A percentile compares a stretch with the other conserved stretches of the same genome.
Evolutionary conservation across 2,113 vertebrate genomes (phyloP).

Genomic region (Oreamnos americanus): DNA sequence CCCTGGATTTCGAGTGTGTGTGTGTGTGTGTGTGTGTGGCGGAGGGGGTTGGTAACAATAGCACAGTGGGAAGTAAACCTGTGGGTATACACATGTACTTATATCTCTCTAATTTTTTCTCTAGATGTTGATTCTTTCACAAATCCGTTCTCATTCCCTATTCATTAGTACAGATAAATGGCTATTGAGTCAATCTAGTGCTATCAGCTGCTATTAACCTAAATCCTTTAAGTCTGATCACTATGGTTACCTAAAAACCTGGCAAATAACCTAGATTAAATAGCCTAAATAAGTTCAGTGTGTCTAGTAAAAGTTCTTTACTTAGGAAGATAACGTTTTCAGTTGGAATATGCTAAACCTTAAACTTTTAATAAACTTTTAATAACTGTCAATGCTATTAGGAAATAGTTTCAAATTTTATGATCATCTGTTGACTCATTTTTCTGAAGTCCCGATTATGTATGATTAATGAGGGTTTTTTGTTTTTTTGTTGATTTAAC

Average conservation of each 20-base stretch:
- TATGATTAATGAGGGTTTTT: slow-evolving; percentile 40
- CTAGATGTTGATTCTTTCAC: not conserved
- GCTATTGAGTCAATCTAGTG: not conserved
- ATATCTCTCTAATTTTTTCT: not conserved
- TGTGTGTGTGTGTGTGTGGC: not conserved
- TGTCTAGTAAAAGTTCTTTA: not conserved
- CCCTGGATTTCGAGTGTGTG: not conserved
- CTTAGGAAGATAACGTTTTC: not conserved
- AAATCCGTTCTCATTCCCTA: not conserved
- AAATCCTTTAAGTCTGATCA: slow-evolving; percentile 6
- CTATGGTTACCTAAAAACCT: slow-evolving; percentile 24
- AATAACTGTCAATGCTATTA: not conserved
- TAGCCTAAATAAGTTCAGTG: slow-evolving; percentile 8
- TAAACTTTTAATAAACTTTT: slow-evolving; percentile 49
- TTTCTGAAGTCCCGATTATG: slow-evolving; percentile 23
- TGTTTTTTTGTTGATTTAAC: slow-evolving; percentile 43
- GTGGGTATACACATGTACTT: not conserved
- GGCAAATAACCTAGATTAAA: slow-evolving; percentile 22
- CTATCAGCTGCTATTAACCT: not conserved
- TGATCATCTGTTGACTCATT: slow-evolving; percentile 51
- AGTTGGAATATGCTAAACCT: not conserved
- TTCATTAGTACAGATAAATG: not conserved
- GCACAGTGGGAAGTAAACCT: not conserved
- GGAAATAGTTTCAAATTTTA: slow-evolving; percentile 5
- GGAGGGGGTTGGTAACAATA: accelerated